Evolutionary conservation across 1,140 invertebrate species (phyloP), one percentile per base, ranked within the genome.

Genomic region (Octopus sinensis): DNA sequence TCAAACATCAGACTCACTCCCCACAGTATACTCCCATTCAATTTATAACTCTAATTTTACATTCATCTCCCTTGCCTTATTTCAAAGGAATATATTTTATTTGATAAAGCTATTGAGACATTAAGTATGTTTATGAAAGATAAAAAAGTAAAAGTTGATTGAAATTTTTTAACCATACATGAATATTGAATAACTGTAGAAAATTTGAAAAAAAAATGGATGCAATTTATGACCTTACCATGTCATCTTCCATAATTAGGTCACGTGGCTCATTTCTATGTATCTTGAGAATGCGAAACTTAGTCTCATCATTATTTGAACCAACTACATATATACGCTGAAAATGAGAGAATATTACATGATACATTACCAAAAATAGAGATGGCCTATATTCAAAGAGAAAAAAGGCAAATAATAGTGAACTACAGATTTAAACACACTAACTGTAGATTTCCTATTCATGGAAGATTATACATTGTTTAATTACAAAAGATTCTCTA

Each of bases 281-380:
- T 86, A 99, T 97, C 92, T 97, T 97, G 17, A 99, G 91, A 0
- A 99, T 94, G 86, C 97, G 92, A 89, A 98, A 99, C 83, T 95
- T 93, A 3, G 95, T 96, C 91, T 97, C 94, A 4, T 95, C 95
- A 86, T 97, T 97, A 88, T 98, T 99, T 17, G 96, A 97, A 54
- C 97, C 97, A 88, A 99, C 95, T 82, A 99, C 91, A 92, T 96
- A 98, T 90, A 96, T 95, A 88, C 95, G 84, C 90, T 91, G 83
- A 51, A 86, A 86, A 82, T 83, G 79, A 30, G 12, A 78, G 12
- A 53, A n/a, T 77, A 43, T 23, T 81, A 75, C 13, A 62, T 17
- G 54, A 54, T 81, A 43, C 77, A 52, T 56, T 81, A 43, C 5
- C 53, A 56, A 23, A 30, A 76, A 81, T 53, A 73, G 4, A 52